Evolutionary conservation across 1,140 invertebrate species (phyloP), one percentile per base, ranked within the genome.

Genomic region (Brachionus plicatilis): DNA sequence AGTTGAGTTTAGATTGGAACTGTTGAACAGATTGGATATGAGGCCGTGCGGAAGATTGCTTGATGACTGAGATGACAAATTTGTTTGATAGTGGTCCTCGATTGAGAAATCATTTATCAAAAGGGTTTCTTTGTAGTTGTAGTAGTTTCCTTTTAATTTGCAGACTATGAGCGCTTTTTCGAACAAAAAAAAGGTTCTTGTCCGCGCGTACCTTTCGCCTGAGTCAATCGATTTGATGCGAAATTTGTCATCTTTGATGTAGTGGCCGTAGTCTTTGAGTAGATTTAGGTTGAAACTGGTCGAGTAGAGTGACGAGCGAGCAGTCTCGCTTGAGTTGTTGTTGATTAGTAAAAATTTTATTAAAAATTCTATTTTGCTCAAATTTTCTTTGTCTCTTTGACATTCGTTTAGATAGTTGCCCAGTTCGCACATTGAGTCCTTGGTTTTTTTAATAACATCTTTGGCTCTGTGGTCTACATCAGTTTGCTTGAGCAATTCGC

Each of bases 201-300:
- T 82, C 20, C 79, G 37, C 56, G 79, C 79, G 12, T 41, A 68
- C 9, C 79, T 24, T 33, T 82, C 79, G 43, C 53, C 53, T 20
- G 12, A 27, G 27, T 82, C 79, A 6, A 80, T 60, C 8, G 78
- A 80, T 20, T 68, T 60, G 6, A 82, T 82, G 9, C 79, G 50
- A 68, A 82, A 82, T 47, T 82, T 82, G 33, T 82, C 79, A 27
- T 82, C 79, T 45, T 82, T 82, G 11, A 82, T 82, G 41, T 82
- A 65, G 27, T 82, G 79, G 27, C 79, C 79, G 29, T 9, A 68
- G 37, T 82, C 79, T 65, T 82, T 68, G 2, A 68, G 37, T 1
- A 60, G 41, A 47, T 68, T 65, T 20, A 60, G 17, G 41, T 60
- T 68, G 17, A 82, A 41, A 50, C 72, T 50, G 43, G 43, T 14